phyloP scores from a whole-genome alignment of 2,113 vertebrate species.

The Cnemophilus loriae region DNA sequence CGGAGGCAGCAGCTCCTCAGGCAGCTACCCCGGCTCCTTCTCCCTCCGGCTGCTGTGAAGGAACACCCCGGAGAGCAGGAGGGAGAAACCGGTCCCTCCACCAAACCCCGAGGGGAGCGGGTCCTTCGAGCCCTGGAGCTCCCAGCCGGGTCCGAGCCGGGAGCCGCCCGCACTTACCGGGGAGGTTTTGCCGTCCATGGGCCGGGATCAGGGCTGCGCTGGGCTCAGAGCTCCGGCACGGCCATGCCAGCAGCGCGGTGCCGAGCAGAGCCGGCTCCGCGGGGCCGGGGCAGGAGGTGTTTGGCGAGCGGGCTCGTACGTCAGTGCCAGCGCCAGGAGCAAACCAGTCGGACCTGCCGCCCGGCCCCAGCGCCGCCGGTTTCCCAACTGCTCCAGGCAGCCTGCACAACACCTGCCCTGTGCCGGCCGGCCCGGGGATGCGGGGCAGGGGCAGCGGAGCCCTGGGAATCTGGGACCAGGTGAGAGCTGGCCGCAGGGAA shows the following conservation, averaged over 20 bases:
- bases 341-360: constrained; percentile 57
- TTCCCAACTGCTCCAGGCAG: constrained; percentile 8
- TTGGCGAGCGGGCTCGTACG: constrained; percentile 37
- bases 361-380: not conserved
- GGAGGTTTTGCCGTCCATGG: constrained; percentile 30
- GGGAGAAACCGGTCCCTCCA: not conserved
- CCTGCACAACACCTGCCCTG: not conserved
- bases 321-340: not conserved
- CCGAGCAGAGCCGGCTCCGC: not conserved
- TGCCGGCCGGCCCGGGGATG: not conserved
- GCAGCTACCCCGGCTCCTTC: not conserved
- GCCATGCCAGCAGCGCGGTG: not conserved
- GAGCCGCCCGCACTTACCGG: not conserved
- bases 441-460: not conserved
- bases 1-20: not conserved
- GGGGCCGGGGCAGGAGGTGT: not conserved
- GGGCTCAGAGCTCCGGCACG: constrained; percentile 13
- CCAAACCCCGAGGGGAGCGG: not conserved
- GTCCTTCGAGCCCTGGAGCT: fast-evolving
- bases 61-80: not conserved
- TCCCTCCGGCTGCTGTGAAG: not conserved
- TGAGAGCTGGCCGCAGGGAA: not conserved
- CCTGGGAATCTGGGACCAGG: fast-evolving
- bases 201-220: not conserved
- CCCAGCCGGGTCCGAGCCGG: fast-evolving